Conservation (phyloP, 1,140 invertebrate species). For the Dreissena rostriformis region DNA sequence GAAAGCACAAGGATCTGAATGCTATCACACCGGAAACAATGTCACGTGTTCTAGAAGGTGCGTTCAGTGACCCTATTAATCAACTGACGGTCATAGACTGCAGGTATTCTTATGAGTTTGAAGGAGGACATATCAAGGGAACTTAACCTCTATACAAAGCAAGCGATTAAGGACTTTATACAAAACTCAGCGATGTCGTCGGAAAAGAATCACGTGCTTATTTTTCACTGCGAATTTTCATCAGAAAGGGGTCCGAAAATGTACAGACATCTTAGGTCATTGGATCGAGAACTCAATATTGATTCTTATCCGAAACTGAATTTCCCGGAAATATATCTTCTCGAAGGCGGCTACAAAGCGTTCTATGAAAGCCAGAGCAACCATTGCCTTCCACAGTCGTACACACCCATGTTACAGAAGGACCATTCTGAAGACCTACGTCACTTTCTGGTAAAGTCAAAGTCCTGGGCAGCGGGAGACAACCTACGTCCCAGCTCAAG, state of each 20-base stretch:
- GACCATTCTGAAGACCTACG: slow-evolving; percentile 88
- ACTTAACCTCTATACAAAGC: no score
- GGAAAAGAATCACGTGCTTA: no score
- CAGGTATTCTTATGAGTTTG: no score
- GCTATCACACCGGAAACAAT: no score
- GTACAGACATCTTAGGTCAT: slow-evolving; percentile 90
- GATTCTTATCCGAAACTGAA: slow-evolving; percentile 92
- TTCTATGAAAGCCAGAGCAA: slow-evolving; percentile 88
- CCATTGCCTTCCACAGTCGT: slow-evolving; percentile 89
- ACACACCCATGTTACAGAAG: slow-evolving; percentile 90
- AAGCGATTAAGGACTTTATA: no score
- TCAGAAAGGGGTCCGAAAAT: slow-evolving; percentile 79
- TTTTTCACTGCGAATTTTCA: no score
- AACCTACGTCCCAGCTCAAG: not conserved
- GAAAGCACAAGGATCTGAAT: no score
- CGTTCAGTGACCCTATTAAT: no score
- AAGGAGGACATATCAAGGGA: no score
- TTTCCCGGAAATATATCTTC: slow-evolving; percentile 96
- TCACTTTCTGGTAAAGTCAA: slow-evolving; percentile 89
- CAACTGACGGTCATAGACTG: no score
- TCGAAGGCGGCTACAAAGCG: slow-evolving; percentile 95
- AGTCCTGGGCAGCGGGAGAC: slow-evolving; percentile 83
- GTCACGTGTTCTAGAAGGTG: no score
- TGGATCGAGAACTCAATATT: slow-evolving; percentile 92
- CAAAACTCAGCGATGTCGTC: no score